These are phyloP conservation scores for Ctenopoma kingsleyae DNA, from an alignment of 2,797 vertebrate genomes.

Conservation along the genomic window DNA sequence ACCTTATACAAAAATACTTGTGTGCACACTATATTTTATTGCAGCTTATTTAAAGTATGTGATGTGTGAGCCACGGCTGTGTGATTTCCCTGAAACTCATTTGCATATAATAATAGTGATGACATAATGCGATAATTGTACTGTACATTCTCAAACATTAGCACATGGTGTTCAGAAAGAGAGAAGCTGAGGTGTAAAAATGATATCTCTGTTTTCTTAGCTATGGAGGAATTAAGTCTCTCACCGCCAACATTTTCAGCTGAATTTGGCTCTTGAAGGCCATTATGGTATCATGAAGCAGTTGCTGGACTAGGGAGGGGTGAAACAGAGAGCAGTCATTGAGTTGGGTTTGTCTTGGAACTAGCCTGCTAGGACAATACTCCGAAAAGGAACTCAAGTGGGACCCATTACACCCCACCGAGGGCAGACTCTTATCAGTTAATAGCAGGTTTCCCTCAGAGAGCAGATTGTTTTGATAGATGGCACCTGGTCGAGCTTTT, in stretches of 20 bases:
- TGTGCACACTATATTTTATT: not conserved
- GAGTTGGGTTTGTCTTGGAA: conserved; percentile 61
- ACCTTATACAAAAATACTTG: not conserved
- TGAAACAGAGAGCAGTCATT: conserved; percentile 35
- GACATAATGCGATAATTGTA: not conserved
- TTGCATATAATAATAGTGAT: not conserved
- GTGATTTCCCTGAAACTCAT: not conserved
- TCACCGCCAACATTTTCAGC: not conserved
- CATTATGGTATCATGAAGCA: not conserved
- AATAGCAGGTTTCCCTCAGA: conserved; percentile 84
- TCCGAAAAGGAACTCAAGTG: conserved; percentile 80
- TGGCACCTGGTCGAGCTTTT: conserved; percentile 80
- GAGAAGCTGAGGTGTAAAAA: not conserved
- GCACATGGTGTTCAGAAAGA: not conserved
- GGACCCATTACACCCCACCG: conserved; percentile 79
- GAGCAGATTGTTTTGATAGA: conserved; percentile 86
- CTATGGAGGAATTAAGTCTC: conserved; percentile 9
- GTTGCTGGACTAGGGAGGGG: conserved; percentile 13
- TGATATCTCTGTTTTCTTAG: not conserved
- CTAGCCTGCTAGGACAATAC: conserved; percentile 71
- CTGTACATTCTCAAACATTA: not conserved
- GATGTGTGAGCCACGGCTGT: not conserved
- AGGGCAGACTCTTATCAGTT: conserved; percentile 84
- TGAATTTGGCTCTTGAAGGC: not conserved
- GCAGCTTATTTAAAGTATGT: not conserved